Evolutionary conservation across 2,888 invertebrate species (phyloP).

Genomic region (Xylota segnis): DNA sequence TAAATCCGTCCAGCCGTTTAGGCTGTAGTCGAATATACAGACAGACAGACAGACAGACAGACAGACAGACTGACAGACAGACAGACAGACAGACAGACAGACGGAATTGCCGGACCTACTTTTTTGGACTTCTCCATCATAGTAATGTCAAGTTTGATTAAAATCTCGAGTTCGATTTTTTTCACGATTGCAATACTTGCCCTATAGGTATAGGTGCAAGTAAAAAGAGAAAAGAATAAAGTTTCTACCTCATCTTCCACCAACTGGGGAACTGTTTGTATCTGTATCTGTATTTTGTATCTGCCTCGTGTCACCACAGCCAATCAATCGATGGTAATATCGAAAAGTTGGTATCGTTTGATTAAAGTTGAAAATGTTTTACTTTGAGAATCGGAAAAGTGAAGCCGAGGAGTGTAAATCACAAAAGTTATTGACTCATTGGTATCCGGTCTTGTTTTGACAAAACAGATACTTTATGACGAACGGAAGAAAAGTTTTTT

Average conservation of each 20-base stretch:
- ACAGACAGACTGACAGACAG: too few species aligned
- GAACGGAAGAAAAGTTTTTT: slow-evolving; percentile 2
- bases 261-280: slow-evolving; percentile 4
- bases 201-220: too few species aligned
- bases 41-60: too few species aligned
- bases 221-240: not conserved
- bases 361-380: slow-evolving; percentile 46
- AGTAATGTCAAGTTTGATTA: too few species aligned
- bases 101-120: too few species aligned
- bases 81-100: too few species aligned
- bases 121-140: too few species aligned
- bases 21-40: too few species aligned
- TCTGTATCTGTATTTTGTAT: not conserved
- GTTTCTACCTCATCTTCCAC: not conserved
- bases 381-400: slow-evolving; percentile 28
- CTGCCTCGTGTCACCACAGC: slow-evolving; percentile 30
- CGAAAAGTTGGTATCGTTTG: slow-evolving; percentile 49
- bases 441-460: slow-evolving; percentile 17
- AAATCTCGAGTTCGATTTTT: too few species aligned
- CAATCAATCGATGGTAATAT: slow-evolving; percentile 57
- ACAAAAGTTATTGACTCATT: slow-evolving; percentile 32
- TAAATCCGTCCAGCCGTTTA: too few species aligned
- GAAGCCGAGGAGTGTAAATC: slow-evolving; percentile 40
- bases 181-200: too few species aligned
- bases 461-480: slow-evolving; percentile 24